phyloP scores from a whole-genome alignment of 2,888 invertebrate species.

The Ormia ochracea region DNA sequence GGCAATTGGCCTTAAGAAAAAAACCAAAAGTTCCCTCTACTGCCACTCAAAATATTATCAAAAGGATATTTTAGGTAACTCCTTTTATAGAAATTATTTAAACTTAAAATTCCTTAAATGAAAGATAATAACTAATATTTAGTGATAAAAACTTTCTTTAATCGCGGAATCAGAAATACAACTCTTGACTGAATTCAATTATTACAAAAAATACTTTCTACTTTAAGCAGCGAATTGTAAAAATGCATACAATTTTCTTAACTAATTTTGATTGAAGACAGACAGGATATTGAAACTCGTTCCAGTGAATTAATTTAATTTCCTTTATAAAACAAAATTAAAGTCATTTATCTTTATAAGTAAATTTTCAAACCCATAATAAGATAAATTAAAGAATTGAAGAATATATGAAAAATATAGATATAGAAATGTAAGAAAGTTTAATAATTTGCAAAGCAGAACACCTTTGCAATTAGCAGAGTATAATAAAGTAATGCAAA shows the following conservation, averaged over 20 bases:
- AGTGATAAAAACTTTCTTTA: no score
- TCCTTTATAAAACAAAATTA: conserved; percentile 42
- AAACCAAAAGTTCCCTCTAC: no score
- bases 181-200: no score
- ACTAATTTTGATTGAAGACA: conserved; percentile 26
- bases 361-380: conserved; percentile 16
- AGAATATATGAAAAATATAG: not conserved
- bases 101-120: no score
- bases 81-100: no score
- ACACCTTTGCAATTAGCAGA: conserved; percentile 47
- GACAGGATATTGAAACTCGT: conserved; percentile 38
- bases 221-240: not conserved
- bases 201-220: not conserved
- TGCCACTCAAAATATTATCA: no score
- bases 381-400: conserved; percentile 37
- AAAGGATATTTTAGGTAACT: no score
- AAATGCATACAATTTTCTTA: not conserved
- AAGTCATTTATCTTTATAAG: conserved; percentile 30
- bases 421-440: not conserved
- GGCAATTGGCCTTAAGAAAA: no score
- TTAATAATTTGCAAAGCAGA: conserved; percentile 32
- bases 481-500: not conserved
- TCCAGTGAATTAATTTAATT: conserved; percentile 53
- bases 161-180: no score
- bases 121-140: no score